These are phyloP conservation scores for Xylocopa sonorina DNA, from an alignment of 1,140 invertebrate species.

Conservation along the genomic window DNA sequence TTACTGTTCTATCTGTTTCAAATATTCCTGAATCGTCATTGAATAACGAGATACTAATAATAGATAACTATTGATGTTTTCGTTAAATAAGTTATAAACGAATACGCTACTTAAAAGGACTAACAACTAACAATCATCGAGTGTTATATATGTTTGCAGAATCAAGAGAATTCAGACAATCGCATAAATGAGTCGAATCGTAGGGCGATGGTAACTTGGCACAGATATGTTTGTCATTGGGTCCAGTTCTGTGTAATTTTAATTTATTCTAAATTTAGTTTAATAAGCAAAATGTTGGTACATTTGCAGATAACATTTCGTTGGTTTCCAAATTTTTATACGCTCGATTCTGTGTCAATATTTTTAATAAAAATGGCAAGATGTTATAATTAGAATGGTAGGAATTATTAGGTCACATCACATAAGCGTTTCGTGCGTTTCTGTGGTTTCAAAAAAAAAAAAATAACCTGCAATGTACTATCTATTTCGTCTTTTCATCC, in stretches of 20 bases:
- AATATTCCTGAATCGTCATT: neutral
- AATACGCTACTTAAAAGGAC: neutral
- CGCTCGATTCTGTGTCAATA: no score
- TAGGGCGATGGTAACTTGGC: slow-evolving; percentile 40
- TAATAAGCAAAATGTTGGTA: neutral
- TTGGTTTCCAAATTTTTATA: neutral
- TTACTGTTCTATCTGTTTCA: neutral
- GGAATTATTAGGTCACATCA: no score
- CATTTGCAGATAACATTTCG: neutral
- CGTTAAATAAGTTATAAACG: neutral
- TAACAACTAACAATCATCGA: neutral
- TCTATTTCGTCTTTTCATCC: no score
- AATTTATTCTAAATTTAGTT: slow-evolving; percentile 16
- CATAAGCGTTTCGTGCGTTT: no score
- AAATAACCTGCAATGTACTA: no score
- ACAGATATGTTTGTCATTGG: neutral
- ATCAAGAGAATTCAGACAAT: slow-evolving; percentile 40
- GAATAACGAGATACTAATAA: neutral
- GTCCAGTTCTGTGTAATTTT: neutral
- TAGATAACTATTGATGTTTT: neutral
- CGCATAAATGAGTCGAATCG: slow-evolving; percentile 17
- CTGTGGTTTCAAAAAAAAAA: neutral
- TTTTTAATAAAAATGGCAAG: no score
- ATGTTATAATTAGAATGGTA: no score
- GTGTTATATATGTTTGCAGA: neutral